Base-by-base conservation (phyloP, 30 jellyfish, hydroid and myxozoan species). In the Aurelia aurita complex sp. Pacific region DNA sequence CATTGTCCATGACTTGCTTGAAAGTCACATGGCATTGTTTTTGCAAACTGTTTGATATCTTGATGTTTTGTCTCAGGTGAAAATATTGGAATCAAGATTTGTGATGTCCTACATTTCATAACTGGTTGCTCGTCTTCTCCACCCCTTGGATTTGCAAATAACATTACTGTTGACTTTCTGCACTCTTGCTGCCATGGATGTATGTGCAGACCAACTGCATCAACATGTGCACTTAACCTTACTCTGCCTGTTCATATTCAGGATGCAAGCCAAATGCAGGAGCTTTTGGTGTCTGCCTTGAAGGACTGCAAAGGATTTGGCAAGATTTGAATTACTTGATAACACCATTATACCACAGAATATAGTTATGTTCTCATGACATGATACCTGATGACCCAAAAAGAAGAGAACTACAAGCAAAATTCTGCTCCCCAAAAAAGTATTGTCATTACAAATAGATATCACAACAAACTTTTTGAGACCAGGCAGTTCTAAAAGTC, bases 291-390 rank as follows among this genome's bases (percentile, higher is more conserved):
- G n/a, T 73, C 83, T 10, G 83, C 83, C 32, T 38, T 73, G 43
- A 73, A 73, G n/a, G 83, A 73, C 70, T 42, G 83, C 34, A 16
- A 11, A 35, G 83, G 83, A 5, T 73, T 73, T 73, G 83, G 83
- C 29, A 59, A 59, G 29, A 59, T 59, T 59, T 59, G 68, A 59
- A 38, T 38, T 38, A 38, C 50, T 38, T 38, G 5, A 38, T 38
- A 38, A 38, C 50, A 38, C 0, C 5, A 2, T 4, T 38, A 4
- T 38, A 23, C 5, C 3, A 2, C 50, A 38, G 50, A 38, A 38
- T 38, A 38, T 38, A 38, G 5, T 38, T 38, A 38, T 38, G 50
- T 38, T 38, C 50, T 38, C 50, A 38, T 38, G 3, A 2, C 50
- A 38, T 38, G 5, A 38, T 38, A 38, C 50, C 50, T 38, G 50